Base-by-base conservation (phyloP, 2,888 invertebrate genomes). In the Protonemura montana region DNA sequence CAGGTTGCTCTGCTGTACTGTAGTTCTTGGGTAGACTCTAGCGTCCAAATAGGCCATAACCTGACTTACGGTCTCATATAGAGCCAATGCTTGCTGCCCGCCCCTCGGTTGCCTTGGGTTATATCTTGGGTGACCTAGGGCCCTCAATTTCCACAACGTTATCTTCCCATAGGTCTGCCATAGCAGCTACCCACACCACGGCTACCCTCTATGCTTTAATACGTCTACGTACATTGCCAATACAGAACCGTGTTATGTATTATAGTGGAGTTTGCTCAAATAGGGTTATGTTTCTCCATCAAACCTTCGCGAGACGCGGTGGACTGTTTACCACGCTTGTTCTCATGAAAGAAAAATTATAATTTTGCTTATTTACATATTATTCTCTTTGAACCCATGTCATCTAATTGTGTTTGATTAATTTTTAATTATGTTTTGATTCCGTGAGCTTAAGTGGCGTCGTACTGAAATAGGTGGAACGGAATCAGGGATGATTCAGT, bases 41-140 rank as follows among this genome's bases (percentile, higher is more conserved):
- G 42, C 83, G 82, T 83, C 86, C 76, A 86, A 86, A 86, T 86
- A 82, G 86, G 83, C 86, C 86, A 86, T 86, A 86, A 86, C 86
- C 84, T 86, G 84, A 86, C 86, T 76, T 86, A 86, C 82, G 77
- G 78, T 77, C 78, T 29, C 82, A 42, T 21, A 78, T 78, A 78
- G 5, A 78, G 78, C 78, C 78, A 28, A 28, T 26, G 78, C 27
- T 59, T 1, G 59, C 16, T 29, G n/a, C 76, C 59, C 30, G n/a
- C 30, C 27, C 85, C 6, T 0, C 16, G 78, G 13, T 78, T 77
- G 21, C 16, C 26, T 76, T 76, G 86, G 77, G 82, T 77, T 76
- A 27, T 86, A 86, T 86, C 86, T 86, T 77, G 26, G 59, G n/a
- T 86, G 86, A 86, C 86, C 86, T 41, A 29, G 41, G 83, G 83